Evolutionary conservation across 2,113 vertebrate genomes (phyloP), one percentile per base, ranked within the genome.

Genomic region (Lophura nycthemera): DNA sequence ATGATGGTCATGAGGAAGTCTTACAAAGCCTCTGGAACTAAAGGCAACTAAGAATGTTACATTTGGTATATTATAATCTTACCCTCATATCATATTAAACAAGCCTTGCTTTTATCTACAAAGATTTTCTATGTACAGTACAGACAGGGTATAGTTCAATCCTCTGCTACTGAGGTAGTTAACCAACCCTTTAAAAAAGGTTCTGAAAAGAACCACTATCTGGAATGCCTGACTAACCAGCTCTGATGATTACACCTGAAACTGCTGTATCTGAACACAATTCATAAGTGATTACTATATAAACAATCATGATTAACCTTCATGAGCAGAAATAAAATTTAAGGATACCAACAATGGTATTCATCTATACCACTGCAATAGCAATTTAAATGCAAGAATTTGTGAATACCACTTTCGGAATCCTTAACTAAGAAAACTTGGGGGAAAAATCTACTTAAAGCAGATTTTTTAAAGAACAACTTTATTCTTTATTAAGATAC

Each of bases 151-250:
- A 98, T 98, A 99, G 99, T 99, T 99, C 98, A 99, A 98, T 99
- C 99, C 99, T 99, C 99, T 99, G 98, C 98, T 98, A 98, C 98
- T 97, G 99, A 99, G 99, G 99, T 99, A 99, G 99, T 98, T 98
- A 98, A 98, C 98, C 97, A 98, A 98, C 98, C 98, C 98, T 99
- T 99, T 99, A 99, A 99, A 99, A 99, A 99, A 98, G 99, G 99
- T 99, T 99, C 99, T 99, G 98, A 99, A 99, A 99, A 99, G 99
- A 99, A 99, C 99, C 98, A 99, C 99, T 99, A 99, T 99, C 99
- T 99, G 99, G 99, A 99, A 99, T 99, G 99, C 99, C 99, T 99
- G 99, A 99, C 99, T 99, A 98, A 99, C 99, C 98, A 99, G 98
- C 98, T 98, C 98, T 99, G 99, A 99, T 99, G 99, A 99, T 99